Conservation (phyloP, 2,888 invertebrate species). For the Diarsia brunnea region DNA sequence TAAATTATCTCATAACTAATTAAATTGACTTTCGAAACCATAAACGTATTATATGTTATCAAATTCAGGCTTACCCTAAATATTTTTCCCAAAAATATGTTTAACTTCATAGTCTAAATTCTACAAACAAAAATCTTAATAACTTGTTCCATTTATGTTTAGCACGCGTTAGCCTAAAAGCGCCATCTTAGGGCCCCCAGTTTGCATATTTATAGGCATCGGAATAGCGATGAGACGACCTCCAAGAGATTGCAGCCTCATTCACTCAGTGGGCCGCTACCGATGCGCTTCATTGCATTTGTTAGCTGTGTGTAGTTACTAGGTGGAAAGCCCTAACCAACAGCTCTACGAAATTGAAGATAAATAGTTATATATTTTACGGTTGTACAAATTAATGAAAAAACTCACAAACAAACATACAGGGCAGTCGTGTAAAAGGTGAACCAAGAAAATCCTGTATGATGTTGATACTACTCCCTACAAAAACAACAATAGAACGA, state of each 20-base stretch:
- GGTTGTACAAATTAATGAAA: not conserved
- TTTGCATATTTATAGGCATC: constrained; percentile 72
- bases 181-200: constrained; percentile 50
- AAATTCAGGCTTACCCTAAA: not conserved
- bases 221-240: constrained; percentile 67
- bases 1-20: not conserved
- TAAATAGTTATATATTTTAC: not conserved
- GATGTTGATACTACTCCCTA: not conserved
- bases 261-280: constrained; percentile 61
- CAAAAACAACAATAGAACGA: not conserved
- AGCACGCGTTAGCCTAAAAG: constrained; percentile 9
- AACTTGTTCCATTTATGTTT: not conserved
- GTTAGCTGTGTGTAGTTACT: constrained; percentile 48
- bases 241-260: constrained; percentile 68
- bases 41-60: not conserved
- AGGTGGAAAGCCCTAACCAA: constrained; percentile 4
- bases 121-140: not conserved
- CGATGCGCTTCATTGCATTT: constrained; percentile 63
- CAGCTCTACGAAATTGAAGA: not conserved
- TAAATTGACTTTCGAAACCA: not conserved
- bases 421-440: no score
- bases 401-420: no score
- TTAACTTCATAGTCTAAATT: not conserved
- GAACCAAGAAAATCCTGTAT: not conserved
- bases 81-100: not conserved